phyloP scores from a whole-genome alignment of 1,140 invertebrate genomes.

The Nasonia vitripennis region DNA sequence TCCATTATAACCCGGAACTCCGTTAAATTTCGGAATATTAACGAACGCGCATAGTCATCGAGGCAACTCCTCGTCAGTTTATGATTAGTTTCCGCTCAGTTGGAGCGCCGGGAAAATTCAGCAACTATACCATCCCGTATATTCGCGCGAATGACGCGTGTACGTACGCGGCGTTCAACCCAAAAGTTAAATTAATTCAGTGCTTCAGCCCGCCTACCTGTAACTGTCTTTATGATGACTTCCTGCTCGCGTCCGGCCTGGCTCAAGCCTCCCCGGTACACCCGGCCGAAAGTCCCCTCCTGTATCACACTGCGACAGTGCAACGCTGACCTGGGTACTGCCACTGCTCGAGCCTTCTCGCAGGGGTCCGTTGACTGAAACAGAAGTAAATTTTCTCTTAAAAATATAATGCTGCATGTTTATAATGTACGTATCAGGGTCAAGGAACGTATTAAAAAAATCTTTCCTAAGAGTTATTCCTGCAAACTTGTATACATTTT shows the following conservation, averaged over 20 bases:
- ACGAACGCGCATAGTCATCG: not conserved
- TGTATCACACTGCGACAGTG: constrained; percentile 80
- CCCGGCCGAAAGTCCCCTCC: constrained; percentile 89
- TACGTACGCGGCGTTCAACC: not conserved
- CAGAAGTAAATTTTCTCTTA: constrained; percentile 48
- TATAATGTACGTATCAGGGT: no score
- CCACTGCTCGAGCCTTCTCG: constrained; percentile 81
- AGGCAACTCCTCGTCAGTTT: not conserved
- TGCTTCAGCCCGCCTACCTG: constrained; percentile 77
- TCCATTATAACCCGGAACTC: not conserved
- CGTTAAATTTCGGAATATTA: constrained; percentile 15
- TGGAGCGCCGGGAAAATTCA: not conserved
- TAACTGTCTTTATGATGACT: constrained; percentile 90
- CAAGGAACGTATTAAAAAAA: no score
- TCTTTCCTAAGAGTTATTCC: not conserved
- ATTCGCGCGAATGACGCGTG: not conserved
- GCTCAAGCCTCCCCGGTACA: constrained; percentile 84
- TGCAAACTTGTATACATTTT: not conserved
- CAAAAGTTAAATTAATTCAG: constrained; percentile 49
- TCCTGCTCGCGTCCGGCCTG: constrained; percentile 82
- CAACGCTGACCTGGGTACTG: constrained; percentile 80
- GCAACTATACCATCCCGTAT: not conserved
- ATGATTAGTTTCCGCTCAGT: constrained; percentile 43
- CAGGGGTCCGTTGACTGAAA: constrained; percentile 76
- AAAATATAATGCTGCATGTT: not conserved